Base-by-base conservation (phyloP, 1,140 invertebrate genomes). In the Triops cancriformis region DNA sequence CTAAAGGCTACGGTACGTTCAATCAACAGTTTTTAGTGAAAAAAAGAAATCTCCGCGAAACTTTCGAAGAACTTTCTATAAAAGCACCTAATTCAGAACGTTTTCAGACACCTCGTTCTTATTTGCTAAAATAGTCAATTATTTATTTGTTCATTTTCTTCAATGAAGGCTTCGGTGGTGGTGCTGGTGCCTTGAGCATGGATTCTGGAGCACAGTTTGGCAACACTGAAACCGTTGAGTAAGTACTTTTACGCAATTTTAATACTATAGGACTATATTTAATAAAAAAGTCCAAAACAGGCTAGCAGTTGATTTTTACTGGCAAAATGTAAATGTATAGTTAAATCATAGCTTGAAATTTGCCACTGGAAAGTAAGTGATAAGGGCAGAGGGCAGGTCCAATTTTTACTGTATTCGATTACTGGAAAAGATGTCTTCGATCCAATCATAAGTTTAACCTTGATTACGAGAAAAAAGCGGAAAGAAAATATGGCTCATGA, bases 161-260 rank as follows among this genome's bases (percentile, higher is more conserved):
- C 87, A 98, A 98, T n/a, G 82, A 14, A 64, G 51, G 51, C 51
- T 99, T 98, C 86, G 98, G 98, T 80, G 94, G 95, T 84, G 98
- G 98, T 82, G 97, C 97, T 83, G 98, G 96, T 79, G 94, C 94
- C 84, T 89, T 99, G 80, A 97, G 93, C 86, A 99, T 96, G 94
- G 97, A 98, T 88, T 88, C 90, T 83, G 95, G 95, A 81, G 90
- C 93, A 79, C 94, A 96, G 83, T 89, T 96, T 72, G 81, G 80
- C 64, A 80, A 80, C 79, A 80, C 76, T 26, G 51, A 80, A 51
- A 72, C 75, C 26, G 79, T 73, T 26, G 78, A 79, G 79, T 81
- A 79, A 82, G 81, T 80, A 64, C 74, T 43, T 51, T 64, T 77
- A 14, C 64, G 76, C 73, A n/a, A 73, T 42, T 76, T 27, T 27